Evolutionary conservation across 2,797 vertebrate genomes (phyloP), one percentile per base, ranked within the genome.

Genomic region (Cossypha niveicapilla): DNA sequence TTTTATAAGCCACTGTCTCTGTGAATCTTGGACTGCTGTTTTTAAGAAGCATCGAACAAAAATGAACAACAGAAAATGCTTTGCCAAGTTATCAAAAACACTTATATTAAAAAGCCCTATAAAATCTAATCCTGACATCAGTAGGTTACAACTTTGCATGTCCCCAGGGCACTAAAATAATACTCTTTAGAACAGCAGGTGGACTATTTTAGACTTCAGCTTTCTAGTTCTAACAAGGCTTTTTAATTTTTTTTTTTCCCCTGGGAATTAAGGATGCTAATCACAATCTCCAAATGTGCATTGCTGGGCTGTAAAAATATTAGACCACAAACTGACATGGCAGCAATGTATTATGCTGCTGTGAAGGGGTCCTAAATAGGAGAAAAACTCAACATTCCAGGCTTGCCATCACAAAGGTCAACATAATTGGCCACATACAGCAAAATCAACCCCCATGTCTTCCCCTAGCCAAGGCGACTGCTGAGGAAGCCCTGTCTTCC

Each of bases 81-180:
- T 96, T 97, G 95, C 92, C 92, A 97, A 97, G 91, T 97, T 97
- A 97, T 96, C 93, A 94, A 94, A 97, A 98, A 94, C 88, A 97
- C 96, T 96, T 96, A 84, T 54, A 84, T 81, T 88, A 96, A 94
- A 97, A 97, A 95, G 93, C 97, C 63, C 61, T 54, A 77, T 96
- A 97, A 98, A 98, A 98, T 97, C 97, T 97, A 98, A 98, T 97
- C 97, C 97, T 95, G 97, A 94, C 95, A 97, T 97, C 97, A 97
- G 97, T 98, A 96, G 96, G 97, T 97, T 98, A 97, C 97, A 98
- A 98, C 97, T 98, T 97, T 97, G 97, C 95, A 96, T 97, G 96
- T 97, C 97, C 97, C 97, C 97, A 98, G 97, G 98, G 96, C 96
- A 98, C 96, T 98, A 98, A 98, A 98, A 98, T 98, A 98, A 98